Percentiles rank a stretch among this genome's conserved stretches.
phyloP scores from a whole-genome alignment of 2,113 vertebrate species.

The Eptesicus fuscus region DNA sequence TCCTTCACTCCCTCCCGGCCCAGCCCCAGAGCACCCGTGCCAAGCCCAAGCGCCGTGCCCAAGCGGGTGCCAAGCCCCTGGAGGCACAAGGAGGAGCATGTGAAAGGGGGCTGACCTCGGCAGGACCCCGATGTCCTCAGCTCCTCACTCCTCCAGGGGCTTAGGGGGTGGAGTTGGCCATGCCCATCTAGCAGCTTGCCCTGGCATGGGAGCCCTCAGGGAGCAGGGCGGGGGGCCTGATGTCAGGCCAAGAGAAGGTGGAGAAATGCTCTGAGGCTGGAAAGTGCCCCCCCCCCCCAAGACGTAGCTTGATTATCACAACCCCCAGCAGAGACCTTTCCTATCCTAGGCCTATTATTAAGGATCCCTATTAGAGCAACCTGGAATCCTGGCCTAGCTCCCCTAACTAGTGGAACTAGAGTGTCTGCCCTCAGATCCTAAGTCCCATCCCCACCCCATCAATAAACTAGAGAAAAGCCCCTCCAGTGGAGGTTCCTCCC shows the following conservation, averaged over 20 bases:
- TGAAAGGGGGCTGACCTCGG: slow-evolving; percentile 49
- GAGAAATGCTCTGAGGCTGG: not conserved
- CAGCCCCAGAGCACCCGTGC: slow-evolving; percentile 57
- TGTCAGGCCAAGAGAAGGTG: not conserved
- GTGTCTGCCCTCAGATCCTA: not conserved
- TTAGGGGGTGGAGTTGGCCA: not conserved
- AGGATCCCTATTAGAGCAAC: not conserved
- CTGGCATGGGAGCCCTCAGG: not conserved
- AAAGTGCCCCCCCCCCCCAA: not conserved
- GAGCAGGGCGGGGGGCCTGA: not conserved
- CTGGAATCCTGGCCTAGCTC: not conserved
- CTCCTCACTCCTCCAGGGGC: not conserved
- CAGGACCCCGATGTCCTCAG: slow-evolving; percentile 55
- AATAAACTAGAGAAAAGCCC: not conserved
- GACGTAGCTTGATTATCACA: not conserved
- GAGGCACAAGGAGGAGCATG: slow-evolving; percentile 57
- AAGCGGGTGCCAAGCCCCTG: slow-evolving; percentile 68
- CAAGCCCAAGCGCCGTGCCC: slow-evolving; percentile 65
- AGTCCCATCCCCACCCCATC: not conserved
- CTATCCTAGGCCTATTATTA: not conserved
- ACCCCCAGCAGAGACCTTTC: not conserved
- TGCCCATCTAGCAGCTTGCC: not conserved
- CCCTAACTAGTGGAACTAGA: not conserved
- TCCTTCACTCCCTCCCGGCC: slow-evolving; percentile 32
- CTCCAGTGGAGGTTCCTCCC: not conserved